Evolutionary conservation across 37 sponge, comb jelly and placozoan genomes (phyloP).

Genomic region (Dysidea cf. avara): DNA sequence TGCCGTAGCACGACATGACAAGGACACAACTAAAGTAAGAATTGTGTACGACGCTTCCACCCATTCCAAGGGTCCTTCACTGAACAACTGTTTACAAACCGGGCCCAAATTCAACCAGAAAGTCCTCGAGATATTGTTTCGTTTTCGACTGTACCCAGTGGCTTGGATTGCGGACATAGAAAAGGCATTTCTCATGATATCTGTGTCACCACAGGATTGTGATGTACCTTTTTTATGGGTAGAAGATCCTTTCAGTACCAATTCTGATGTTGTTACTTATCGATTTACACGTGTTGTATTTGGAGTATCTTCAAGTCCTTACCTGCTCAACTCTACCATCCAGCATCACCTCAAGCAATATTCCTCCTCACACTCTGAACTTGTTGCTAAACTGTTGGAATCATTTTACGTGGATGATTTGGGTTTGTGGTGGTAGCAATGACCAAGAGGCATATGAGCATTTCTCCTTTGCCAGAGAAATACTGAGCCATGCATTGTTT

Average conservation of each 20-base stretch:
- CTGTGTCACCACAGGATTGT: background rate
- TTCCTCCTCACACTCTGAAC: background rate
- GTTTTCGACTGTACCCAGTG: background rate
- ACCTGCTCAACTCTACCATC: too few relatives aligned
- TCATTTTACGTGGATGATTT: background rate
- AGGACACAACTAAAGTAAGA: too few relatives aligned
- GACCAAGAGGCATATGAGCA: background rate
- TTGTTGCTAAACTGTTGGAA: background rate
- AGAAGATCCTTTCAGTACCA: background rate
- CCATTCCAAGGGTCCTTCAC: too few relatives aligned
- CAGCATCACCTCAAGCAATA: background rate
- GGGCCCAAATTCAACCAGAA: background rate
- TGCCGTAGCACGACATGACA: background rate
- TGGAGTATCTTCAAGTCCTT: too few relatives aligned
- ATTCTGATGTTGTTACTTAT: background rate
- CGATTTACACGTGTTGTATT: background rate
- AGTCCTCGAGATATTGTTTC: background rate
- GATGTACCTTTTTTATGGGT: background rate
- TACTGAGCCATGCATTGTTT: background rate
- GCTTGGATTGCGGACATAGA: background rate
- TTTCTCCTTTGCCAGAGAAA: background rate
- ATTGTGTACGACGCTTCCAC: background rate
- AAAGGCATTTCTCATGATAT: background rate
- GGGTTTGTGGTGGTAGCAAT: background rate
- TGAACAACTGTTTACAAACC: background rate